Percentiles rank a stretch among this genome's conserved stretches.
These are phyloP conservation scores for Platycheirus albimanus DNA, from an alignment of 2,888 invertebrate genomes.

Conservation along the genomic window DNA sequence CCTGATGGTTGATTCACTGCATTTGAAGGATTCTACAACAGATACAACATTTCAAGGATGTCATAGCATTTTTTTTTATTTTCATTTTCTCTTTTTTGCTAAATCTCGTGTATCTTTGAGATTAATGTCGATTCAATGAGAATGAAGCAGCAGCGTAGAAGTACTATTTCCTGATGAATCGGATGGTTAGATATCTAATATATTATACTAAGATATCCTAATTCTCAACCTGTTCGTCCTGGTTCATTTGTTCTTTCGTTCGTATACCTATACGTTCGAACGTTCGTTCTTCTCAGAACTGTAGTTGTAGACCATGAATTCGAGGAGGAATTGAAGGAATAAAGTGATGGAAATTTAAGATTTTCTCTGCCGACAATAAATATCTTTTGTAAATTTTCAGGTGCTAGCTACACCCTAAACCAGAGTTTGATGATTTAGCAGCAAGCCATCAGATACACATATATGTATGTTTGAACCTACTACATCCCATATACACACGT, in stretches of 20 bases:
- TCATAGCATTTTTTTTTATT: background rate
- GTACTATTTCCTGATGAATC: slow-evolving; percentile 47
- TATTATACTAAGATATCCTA: slow-evolving; percentile 54
- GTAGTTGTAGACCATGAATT: no score
- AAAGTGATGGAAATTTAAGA: slow-evolving; percentile 68
- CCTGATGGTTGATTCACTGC: slow-evolving; percentile 70
- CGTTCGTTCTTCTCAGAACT: no score
- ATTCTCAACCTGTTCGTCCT: slow-evolving; percentile 61
- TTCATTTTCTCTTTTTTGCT: slow-evolving; percentile 7
- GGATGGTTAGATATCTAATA: slow-evolving; percentile 61
- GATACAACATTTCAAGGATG: slow-evolving; percentile 2
- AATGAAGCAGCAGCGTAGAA: slow-evolving; percentile 21
- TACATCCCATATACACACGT: no score
- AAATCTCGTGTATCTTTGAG: slow-evolving; percentile 41
- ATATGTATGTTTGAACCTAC: no score
- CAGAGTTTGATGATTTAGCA: slow-evolving; percentile 27
- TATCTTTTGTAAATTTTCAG: slow-evolving; percentile 70
- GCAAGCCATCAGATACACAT: background rate
- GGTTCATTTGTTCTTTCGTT: slow-evolving; percentile 45
- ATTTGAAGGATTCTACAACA: slow-evolving; percentile 47
- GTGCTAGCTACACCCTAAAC: slow-evolving; percentile 40
- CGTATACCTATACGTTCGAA: no score
- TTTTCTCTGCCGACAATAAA: slow-evolving; percentile 64
- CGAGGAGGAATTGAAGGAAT: no score
- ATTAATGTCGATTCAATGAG: slow-evolving; percentile 58